Conservation (phyloP, 2,113 vertebrate species). For the Larimichthys polyactis region DNA sequence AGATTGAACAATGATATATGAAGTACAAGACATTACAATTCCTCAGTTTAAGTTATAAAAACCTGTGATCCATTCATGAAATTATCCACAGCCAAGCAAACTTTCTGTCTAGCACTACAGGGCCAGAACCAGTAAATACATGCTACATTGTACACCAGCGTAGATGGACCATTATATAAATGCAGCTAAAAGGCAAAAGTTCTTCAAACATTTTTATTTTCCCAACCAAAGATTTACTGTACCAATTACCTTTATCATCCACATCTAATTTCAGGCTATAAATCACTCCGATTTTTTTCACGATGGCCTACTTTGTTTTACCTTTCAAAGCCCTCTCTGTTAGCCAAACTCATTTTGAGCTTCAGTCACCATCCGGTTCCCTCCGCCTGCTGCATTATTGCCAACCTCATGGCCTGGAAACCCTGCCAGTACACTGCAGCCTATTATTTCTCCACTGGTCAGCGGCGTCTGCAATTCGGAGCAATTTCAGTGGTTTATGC, state of each 20-base stretch:
- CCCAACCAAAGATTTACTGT: too few relatives aligned
- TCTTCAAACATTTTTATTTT: neutral
- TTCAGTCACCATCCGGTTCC: slow-evolving; percentile 24
- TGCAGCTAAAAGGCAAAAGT: neutral
- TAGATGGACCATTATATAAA: neutral
- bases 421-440: slow-evolving; percentile 37
- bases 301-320: slow-evolving; percentile 38
- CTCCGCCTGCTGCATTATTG: slow-evolving; percentile 23
- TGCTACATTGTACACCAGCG: too few relatives aligned
- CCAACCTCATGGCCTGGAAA: slow-evolving; percentile 53
- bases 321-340: slow-evolving; percentile 41
- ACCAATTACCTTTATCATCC: neutral
- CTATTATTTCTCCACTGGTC: slow-evolving; percentile 37
- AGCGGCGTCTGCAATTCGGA: slow-evolving; percentile 7
- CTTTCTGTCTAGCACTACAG: neutral
- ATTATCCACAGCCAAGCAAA: too few relatives aligned
- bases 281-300: neutral
- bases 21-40: neutral
- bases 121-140: neutral
- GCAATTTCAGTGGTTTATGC: slow-evolving; percentile 7
- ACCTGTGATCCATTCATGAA: too few relatives aligned
- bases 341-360: slow-evolving; percentile 42
- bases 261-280: neutral
- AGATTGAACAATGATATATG: neutral
- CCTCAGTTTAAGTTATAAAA: neutral